Evolutionary conservation across 2,888 invertebrate genomes (phyloP).

Genomic region (Iphiclides podalirius): DNA sequence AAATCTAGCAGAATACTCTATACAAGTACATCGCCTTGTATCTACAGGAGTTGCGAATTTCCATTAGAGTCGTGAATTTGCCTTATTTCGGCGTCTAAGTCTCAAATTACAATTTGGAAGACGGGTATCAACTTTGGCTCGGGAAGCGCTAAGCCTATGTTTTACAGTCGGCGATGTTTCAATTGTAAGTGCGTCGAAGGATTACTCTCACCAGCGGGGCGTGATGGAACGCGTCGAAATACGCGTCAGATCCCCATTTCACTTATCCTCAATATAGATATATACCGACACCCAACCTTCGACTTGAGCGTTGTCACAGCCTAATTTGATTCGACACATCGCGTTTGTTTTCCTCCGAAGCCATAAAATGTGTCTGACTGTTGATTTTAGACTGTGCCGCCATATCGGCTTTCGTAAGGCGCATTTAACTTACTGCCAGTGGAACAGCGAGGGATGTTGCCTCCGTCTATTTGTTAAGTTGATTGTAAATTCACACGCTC

Average conservation of each 20-base stretch:
- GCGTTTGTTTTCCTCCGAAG: conserved; percentile 27
- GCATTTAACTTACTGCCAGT: conserved; percentile 35
- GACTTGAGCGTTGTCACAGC: conserved; percentile 38
- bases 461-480: conserved; percentile 44
- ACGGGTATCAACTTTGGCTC: conserved; percentile 64
- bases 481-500: conserved; percentile 47
- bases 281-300: conserved; percentile 28
- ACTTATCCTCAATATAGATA: conserved; percentile 51
- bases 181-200: conserved; percentile 63
- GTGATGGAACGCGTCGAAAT: conserved; percentile 54
- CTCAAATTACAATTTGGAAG: conserved; percentile 71
- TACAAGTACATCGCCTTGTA: conserved; percentile 8
- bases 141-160: conserved; percentile 69
- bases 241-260: conserved; percentile 64
- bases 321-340: conserved; percentile 37
- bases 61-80: conserved; percentile 61
- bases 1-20: conserved; percentile 22
- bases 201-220: conserved; percentile 59
- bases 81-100: conserved; percentile 71
- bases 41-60: conserved; percentile 17
- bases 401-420: conserved; percentile 28
- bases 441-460: conserved; percentile 35
- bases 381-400: conserved; percentile 26
- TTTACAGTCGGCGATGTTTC: conserved; percentile 68
- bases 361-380: conserved; percentile 13